Conservation (phyloP, 2,797 vertebrate species). For the Cossypha heuglini region DNA sequence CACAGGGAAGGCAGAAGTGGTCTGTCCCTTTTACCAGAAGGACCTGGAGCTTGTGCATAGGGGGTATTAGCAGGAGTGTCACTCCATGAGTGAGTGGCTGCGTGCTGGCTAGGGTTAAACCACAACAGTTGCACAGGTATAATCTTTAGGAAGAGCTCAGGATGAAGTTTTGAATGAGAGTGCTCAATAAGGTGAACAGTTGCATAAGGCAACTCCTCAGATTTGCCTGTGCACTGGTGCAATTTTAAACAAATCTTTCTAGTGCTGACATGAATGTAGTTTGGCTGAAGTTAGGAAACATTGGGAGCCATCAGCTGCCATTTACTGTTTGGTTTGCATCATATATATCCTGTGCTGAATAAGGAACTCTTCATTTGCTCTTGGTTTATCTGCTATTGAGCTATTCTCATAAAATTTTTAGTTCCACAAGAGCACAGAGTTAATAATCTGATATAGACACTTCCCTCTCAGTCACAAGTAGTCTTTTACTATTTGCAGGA, state of each 20-base stretch:
- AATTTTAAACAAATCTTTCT: not conserved
- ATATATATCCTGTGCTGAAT: not conserved
- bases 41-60: not conserved
- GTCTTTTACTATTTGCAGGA: not conserved
- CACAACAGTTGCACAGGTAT: not conserved
- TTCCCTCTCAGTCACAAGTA: not conserved
- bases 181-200: fast-evolving
- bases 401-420: not conserved
- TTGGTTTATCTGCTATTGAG: not conserved
- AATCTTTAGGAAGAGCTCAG: not conserved
- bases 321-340: not conserved
- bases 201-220: not conserved
- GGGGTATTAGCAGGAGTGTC: not conserved
- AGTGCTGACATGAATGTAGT: not conserved
- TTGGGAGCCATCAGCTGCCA: not conserved
- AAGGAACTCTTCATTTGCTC: not conserved
- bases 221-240: not conserved
- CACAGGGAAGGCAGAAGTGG: not conserved
- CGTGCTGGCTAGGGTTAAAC: not conserved
- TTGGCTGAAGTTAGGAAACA: not conserved
- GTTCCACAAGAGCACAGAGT: not conserved
- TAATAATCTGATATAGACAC: not conserved
- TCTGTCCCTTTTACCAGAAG: not conserved
- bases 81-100: not conserved
- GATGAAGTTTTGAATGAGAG: not conserved